Evolutionary conservation across 2,113 vertebrate species (phyloP).

Genomic region (Chaetodon auriga): DNA sequence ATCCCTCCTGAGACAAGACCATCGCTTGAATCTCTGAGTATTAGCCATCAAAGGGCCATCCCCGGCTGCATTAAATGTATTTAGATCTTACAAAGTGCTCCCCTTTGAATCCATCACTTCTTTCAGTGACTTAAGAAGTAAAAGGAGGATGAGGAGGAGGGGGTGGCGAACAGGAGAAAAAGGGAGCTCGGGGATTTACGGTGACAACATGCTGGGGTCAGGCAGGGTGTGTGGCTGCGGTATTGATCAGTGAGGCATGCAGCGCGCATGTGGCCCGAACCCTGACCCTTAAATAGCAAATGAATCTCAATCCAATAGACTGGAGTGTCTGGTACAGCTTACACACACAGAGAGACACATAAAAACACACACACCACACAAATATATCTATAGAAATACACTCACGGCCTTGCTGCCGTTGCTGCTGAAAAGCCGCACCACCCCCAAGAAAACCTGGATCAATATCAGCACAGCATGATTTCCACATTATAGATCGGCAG

Average conservation of each 20-base stretch:
- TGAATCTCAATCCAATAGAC: constrained; percentile 99
- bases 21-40: constrained; percentile 27
- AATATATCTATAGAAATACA: constrained; percentile 67
- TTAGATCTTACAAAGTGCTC: constrained; percentile 77
- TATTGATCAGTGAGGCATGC: constrained; percentile 93
- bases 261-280: constrained; percentile 87
- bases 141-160: constrained; percentile 10
- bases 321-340: constrained; percentile 84
- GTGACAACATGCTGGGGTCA: constrained; percentile 90
- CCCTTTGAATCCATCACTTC: constrained; percentile 78
- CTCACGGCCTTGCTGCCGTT: constrained; percentile 31
- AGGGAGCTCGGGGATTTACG: constrained; percentile 84
- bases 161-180: constrained; percentile 31
- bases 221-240: constrained; percentile 75
- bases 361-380: constrained; percentile 48
- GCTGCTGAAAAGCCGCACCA: constrained; percentile 34
- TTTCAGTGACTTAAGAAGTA: constrained; percentile 74
- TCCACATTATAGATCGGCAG: constrained; percentile 93
- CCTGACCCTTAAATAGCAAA: constrained; percentile 99
- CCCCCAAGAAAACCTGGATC: constrained; percentile 80
- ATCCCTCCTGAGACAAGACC: constrained; percentile 58
- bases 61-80: constrained; percentile 71
- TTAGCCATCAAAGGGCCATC: constrained; percentile 71
- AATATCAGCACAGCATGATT: constrained; percentile 90
- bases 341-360: constrained; percentile 44